Evolutionary conservation across 2,113 vertebrate species (phyloP).

Genomic region (Progne subis): DNA sequence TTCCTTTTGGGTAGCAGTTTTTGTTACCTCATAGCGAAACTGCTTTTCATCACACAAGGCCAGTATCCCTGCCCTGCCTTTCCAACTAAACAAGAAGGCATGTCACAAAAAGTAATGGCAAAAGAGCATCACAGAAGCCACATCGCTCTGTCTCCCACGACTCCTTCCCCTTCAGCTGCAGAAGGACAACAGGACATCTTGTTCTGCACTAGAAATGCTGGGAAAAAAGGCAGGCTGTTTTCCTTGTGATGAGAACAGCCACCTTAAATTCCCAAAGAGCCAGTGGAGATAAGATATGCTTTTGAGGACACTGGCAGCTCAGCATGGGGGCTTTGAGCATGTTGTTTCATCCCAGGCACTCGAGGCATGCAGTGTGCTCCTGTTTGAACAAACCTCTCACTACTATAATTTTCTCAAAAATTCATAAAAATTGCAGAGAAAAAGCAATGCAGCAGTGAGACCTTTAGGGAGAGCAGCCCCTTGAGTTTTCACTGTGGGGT

Average conservation of each 20-base stretch:
- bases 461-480: background rate
- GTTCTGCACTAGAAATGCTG: background rate
- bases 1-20: background rate
- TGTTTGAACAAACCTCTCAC: background rate
- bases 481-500: background rate
- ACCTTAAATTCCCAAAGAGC: background rate
- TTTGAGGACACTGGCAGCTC: background rate
- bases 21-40: background rate
- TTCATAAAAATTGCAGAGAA: background rate
- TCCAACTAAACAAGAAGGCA: background rate
- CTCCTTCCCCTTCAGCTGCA: background rate
- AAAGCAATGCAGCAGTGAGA: accelerated
- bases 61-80: background rate
- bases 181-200: background rate
- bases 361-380: background rate
- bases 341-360: background rate
- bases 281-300: background rate
- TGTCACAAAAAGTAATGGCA: background rate
- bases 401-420: background rate
- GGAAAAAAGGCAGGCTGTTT: background rate
- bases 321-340: background rate
- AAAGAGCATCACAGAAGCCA: background rate
- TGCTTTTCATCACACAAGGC: background rate
- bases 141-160: accelerated
- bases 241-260: background rate